Base-by-base conservation (phyloP, 2,888 invertebrate genomes). In the Horisme vitalbata region DNA sequence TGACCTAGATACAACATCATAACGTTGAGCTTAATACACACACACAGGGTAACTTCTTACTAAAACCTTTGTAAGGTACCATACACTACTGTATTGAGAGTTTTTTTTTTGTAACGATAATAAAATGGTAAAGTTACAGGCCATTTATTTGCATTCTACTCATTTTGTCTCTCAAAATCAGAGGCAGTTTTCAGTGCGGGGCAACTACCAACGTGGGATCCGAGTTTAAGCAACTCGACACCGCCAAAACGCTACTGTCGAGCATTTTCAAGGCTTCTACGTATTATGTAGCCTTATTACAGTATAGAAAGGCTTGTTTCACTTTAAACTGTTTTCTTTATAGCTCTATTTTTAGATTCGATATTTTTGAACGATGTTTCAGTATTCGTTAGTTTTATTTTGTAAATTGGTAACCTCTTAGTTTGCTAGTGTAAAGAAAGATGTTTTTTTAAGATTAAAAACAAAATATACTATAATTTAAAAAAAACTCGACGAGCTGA, bases 181-280 rank as follows among this genome's bases (percentile, higher is more conserved):
- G 27, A 34, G 24, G 21, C 34, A 26, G 21, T 21, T 39, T 44
- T 43, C 38, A 44, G 39, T 24, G 24, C 27, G 14, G 20, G 13
- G 13, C n/a, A 18, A 12, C 12, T n/a, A 15, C 39, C 34, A 26
- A 49, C 44, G 49, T 49, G 48, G 44, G 49, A 49, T 31, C 39
- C 23, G 13, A 28, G 34, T 34, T 33, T 54, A 49, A 50, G 83
- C 52, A 78, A 87, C 73, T 55, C 52, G 79, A 87, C 78, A 85
- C 85, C 85, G 68, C 75, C 80, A 68, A 80, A 84, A 82, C 38
- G 86, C 88, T 89, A 89, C 88, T 78, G 86, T 70, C 65, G 58
- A 65, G 85, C 88, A 87, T 80, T 85, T 80, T 62, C 71, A 79
- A 66, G 88, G 88, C 84, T 89, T 89, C 84, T 41, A 41, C 59